phyloP scores from a whole-genome alignment of 2,888 invertebrate genomes.

The Chrysolina americana region DNA sequence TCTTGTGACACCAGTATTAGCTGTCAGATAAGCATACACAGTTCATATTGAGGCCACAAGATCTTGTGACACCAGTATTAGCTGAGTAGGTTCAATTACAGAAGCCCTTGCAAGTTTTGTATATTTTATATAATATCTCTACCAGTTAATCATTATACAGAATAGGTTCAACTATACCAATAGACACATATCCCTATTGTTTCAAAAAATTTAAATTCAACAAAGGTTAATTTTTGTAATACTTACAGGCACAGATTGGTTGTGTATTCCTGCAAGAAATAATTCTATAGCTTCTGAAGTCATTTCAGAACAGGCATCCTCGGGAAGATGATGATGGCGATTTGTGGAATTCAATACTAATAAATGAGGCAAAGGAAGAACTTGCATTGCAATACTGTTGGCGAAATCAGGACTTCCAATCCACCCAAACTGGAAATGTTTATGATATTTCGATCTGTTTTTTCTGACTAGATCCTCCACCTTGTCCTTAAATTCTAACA shows the following conservation, averaged over 20 bases:
- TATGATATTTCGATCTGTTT: constrained; percentile 84
- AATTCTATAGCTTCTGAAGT: constrained; percentile 77
- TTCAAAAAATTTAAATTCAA: too few species aligned
- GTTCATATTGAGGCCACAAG: too few species aligned
- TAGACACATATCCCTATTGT: too few species aligned
- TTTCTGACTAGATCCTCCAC: constrained; percentile 73
- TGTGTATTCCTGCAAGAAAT: constrained; percentile 84
- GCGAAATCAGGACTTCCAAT: constrained; percentile 90
- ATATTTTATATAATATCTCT: too few species aligned
- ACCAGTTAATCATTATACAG: too few species aligned
- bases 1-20: too few species aligned
- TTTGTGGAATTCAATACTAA: constrained; percentile 93
- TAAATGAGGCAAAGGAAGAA: constrained; percentile 61
- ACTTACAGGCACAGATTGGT: constrained; percentile 83
- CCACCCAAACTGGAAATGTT: constrained; percentile 94
- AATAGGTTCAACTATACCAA: too few species aligned
- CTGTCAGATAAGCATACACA: too few species aligned
- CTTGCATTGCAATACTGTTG: constrained; percentile 91
- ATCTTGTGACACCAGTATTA: too few species aligned
- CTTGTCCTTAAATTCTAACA: constrained; percentile 84
- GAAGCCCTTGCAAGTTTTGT: too few species aligned
- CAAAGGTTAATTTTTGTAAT: background rate
- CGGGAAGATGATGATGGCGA: constrained; percentile 91
- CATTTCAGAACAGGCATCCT: constrained; percentile 66
- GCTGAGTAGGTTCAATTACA: too few species aligned